Base-by-base conservation (phyloP, 2,888 invertebrate genomes). In the Linnaemya vulpina region DNA sequence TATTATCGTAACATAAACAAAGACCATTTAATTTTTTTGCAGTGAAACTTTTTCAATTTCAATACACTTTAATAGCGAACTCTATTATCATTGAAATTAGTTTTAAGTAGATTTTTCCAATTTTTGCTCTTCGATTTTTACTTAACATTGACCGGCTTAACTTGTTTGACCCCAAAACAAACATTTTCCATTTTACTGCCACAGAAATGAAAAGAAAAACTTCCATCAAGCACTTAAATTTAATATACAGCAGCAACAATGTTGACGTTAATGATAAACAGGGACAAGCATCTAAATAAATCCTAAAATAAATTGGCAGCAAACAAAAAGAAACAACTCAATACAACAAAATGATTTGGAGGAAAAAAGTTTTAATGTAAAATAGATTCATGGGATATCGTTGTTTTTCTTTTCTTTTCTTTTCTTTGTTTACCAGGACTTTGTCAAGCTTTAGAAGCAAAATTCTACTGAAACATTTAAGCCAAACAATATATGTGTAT, bases 101-200 rank as follows among this genome's bases (percentile, higher is more conserved):
- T 78, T 78, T 70, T 17, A 51, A 35, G 38, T 49, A 38, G 25
- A 43, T 60, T 68, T 65, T 65, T 76, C 43, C 35, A 51, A 51
- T 63, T 65, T 55, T 13, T 58, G 25, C 7, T 63, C 7, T 62
- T 63, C 30, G 51, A 20, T 20, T 74, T 73, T 71, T 67, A 35
- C 71, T 75, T 60, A 67, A 71, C 63, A 68, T 70, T 62, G 65
- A n/a, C 20, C 62, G 51, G 73, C 62, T 76, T 77, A 77, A 73
- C 80, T 73, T 73, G 80, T 46, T n/a, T 80, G 65, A 75, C 40
- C 63, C 20, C 51, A 15, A 20, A 71, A 62, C 11, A 77, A 58
- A 53, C 4, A 77, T 62, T 53, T 77, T 83, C 30, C 9, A 77
- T 83, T 60, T 71, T 51, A 60, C 43, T 55, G 22, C 13, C 55